These are phyloP conservation scores for Anarrhichthys ocellatus DNA, from an alignment of 2,113 vertebrate species.

Conservation along the genomic window DNA sequence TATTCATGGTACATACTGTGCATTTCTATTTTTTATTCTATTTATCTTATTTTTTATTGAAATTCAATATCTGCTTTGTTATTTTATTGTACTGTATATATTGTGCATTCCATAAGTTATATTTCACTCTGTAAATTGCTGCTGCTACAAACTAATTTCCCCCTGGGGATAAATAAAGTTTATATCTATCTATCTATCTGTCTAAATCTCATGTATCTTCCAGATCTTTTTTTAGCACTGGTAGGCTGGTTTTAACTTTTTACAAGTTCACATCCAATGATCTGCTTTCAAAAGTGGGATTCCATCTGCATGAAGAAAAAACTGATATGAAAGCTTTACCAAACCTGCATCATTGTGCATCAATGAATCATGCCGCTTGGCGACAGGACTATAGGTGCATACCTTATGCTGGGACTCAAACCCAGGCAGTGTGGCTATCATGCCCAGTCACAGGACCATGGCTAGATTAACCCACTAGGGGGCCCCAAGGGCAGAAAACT, in stretches of 20 bases:
- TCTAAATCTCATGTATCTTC: not conserved
- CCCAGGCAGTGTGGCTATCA: not conserved
- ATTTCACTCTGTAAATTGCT: too few species aligned
- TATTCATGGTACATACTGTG: too few species aligned
- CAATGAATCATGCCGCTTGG: not conserved
- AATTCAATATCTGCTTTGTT: too few species aligned
- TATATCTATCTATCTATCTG: too few species aligned
- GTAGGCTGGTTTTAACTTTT: not conserved
- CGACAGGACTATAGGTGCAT: not conserved
- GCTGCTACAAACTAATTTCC: too few species aligned
- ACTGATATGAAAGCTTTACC: not conserved
- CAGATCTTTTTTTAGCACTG: not conserved
- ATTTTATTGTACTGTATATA: too few species aligned
- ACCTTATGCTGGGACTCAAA: not conserved
- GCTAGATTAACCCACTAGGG: conserved; percentile 5
- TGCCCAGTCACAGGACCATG: not conserved
- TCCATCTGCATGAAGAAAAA: not conserved
- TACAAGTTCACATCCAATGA: not conserved
- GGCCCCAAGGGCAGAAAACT: not conserved
- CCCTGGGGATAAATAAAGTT: too few species aligned
- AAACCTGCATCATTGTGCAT: not conserved
- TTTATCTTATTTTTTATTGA: too few species aligned
- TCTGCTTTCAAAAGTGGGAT: not conserved
- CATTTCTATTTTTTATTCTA: too few species aligned
- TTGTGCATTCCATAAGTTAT: too few species aligned